These are phyloP conservation scores for Lynx canadensis DNA, from an alignment of 2,113 vertebrate species.

Conservation along the genomic window DNA sequence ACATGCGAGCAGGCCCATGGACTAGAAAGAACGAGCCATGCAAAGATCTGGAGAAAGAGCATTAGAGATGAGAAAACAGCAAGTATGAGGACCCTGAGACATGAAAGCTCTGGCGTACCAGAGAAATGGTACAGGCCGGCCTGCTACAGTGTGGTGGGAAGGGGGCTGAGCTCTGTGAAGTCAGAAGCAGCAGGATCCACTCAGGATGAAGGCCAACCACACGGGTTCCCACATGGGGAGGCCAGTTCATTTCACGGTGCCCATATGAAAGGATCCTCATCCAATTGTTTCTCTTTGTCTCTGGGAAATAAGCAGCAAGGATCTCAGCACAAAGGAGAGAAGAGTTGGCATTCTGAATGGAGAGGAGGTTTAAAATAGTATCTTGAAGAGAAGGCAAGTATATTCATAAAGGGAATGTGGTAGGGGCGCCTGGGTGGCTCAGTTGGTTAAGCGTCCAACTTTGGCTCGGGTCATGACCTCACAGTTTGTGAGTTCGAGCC, in stretches of 20 bases:
- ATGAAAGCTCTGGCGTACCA: neutral
- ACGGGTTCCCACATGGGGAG: neutral
- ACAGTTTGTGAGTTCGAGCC: no score
- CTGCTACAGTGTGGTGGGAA: fast-evolving
- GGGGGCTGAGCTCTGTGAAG: neutral
- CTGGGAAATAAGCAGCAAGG: neutral
- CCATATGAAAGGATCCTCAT: neutral
- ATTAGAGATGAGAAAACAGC: neutral
- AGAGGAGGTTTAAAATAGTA: neutral
- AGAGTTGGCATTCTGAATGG: neutral
- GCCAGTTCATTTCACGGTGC: neutral
- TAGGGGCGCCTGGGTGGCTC: neutral
- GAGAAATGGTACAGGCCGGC: neutral
- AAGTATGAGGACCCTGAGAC: neutral
- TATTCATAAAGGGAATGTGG: conserved; percentile 6
- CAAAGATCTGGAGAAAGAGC: neutral
- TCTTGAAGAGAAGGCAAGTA: neutral
- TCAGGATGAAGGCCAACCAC: neutral
- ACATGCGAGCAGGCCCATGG: neutral
- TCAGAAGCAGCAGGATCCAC: neutral
- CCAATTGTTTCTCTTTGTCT: neutral
- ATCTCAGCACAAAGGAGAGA: neutral
- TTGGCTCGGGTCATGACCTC: no score
- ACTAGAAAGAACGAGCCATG: neutral
- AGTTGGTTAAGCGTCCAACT: no score